Conservation (phyloP, 2,797 vertebrate genomes). For the Rhynchotus rufescens region DNA sequence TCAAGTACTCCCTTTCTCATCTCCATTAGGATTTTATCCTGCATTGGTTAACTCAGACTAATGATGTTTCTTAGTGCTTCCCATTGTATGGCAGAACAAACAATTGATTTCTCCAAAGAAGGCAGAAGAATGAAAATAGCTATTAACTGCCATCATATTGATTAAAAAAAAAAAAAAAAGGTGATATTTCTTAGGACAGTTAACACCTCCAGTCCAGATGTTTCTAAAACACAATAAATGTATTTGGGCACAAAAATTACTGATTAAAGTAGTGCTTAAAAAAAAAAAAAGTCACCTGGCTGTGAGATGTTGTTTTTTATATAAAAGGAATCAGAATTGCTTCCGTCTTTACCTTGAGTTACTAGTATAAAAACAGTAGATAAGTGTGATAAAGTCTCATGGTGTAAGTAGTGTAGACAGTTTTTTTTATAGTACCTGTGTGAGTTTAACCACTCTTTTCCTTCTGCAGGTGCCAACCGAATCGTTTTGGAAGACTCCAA, state of each 20-base stretch:
- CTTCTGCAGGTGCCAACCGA: constrained; percentile 89
- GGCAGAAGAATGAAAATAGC: not conserved
- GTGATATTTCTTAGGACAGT: not conserved
- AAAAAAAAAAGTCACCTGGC: not conserved
- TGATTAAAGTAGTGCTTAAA: not conserved
- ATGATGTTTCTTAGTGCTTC: not conserved
- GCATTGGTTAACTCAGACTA: constrained; percentile 6
- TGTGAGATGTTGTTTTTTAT: not conserved
- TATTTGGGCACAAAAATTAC: not conserved
- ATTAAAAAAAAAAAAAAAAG: no score
- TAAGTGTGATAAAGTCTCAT: not conserved
- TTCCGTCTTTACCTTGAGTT: not conserved
- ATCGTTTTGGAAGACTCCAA: constrained; percentile 96
- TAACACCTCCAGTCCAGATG: not conserved
- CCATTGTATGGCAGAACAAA: not conserved
- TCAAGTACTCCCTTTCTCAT: not conserved
- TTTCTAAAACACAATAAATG: not conserved
- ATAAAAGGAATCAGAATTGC: not conserved
- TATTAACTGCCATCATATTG: not conserved
- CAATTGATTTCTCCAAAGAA: not conserved
- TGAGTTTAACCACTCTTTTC: not conserved
- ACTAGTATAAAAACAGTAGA: not conserved
- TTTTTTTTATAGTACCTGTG: not conserved
- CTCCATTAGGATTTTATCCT: constrained; percentile 35
- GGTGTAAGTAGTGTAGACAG: not conserved